Evolutionary conservation across 2,888 invertebrate genomes (phyloP), one percentile per base, ranked within the genome.

Genomic region (Microdon myrmicae): DNA sequence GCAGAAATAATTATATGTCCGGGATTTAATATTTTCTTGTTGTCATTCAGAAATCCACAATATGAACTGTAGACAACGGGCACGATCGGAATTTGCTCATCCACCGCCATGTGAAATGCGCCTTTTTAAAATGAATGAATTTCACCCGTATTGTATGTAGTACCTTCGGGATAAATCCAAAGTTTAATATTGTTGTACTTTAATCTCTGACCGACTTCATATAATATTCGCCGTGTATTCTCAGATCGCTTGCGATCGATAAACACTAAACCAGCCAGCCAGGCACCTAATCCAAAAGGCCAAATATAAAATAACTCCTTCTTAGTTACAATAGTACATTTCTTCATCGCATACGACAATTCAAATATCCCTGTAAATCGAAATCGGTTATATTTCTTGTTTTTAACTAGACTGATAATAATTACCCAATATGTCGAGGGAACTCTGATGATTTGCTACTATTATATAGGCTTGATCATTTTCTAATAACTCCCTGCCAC

Each of bases 71-170:
- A 90, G 17, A 96, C 94, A 37, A 96, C 87, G 5, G 96, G 96
- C 78, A 94, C 82, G 68, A 96, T 90, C 17, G 96, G 96, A 71
- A 94, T 85, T 82, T 94, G 91, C 16, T 90, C 88, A 74, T 89
- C 87, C 71, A 96, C 89, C 39, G 97, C 96, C 75, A 96, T 85
- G 80, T 95, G 92, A 81, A 97, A 97, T 47, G 96, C 96, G 44
- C 96, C 97, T 80, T 97, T 97, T 79, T 97, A 98, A 78, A 98
- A 98, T 1, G 90, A 86, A 75, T 96, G 90, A 80, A 98, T 86
- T 72, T 87, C 86, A 10, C 90, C 92, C 19, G 88, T 90, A 71
- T 90, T 91, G 71, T 86, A 87, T 66, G 97, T 84, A 14, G 96
- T 95, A 8, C 97, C 97, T 81, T 98, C 97, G 4, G 96, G 96